Base-by-base conservation (phyloP, 2,797 vertebrate genomes). In the Prunella strophiata region DNA sequence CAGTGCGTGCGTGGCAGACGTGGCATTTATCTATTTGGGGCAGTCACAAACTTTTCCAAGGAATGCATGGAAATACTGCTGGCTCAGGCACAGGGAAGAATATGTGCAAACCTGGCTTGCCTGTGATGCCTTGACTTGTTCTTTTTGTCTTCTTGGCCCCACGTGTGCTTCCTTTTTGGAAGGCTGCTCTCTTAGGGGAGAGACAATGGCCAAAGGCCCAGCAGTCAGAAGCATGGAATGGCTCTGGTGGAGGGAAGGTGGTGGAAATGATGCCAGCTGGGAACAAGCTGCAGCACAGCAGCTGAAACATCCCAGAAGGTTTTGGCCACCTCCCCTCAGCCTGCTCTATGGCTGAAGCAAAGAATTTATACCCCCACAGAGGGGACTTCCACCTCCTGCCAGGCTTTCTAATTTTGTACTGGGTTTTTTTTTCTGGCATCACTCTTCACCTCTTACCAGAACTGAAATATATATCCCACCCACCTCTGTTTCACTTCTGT, bases 1-100 rank as follows among this genome's bases (percentile, higher is more conserved):
- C n/a, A 29, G 9, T 0, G 9, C 2, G 1, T 1, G 2, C 36
- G 12, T 4, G n/a, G 89, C 16, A 83, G 57, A 67, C 7, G 29
- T 90, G 88, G 76, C 15, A 0, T 17, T 68, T 50, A 57, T 43
- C 61, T 38, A 8, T 75, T 27, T 67, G 72, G 59, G 42, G 38
- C 74, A 84, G 85, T 38, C 75, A 77, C 19, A 52, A 71, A 22
- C 11, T 89, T 85, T 85, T 92, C 72, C 34, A 40, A 79, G 48
- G 71, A 71, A 32, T 2, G n/a, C 32, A 27, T 16, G n/a, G 84
- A 95, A 91, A 85, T 65, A 42, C 45, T 29, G 68, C 57, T 92
- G 75, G 79, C 81, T 80, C 19, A 88, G 57, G 34, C 38, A 42
- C 32, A 43, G 82, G 66, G 61, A 63, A 71, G 79, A 80, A 59